Conservation (phyloP, 1,140 invertebrate species). For the Rhyzopertha dominica region DNA sequence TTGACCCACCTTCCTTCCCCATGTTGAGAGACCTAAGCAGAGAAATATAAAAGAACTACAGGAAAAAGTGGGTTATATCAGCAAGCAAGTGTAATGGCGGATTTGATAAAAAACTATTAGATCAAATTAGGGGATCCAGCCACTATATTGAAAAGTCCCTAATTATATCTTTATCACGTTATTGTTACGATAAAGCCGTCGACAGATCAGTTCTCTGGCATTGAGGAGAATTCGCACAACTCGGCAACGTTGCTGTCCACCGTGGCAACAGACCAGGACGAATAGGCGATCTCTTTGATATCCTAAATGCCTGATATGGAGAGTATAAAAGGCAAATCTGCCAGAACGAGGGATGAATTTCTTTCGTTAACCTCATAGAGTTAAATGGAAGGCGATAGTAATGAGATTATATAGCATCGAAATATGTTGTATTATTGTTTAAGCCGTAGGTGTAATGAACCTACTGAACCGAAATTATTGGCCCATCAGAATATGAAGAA, state of each 20-base stretch:
- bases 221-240: no score
- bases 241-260: no score
- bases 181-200: slow-evolving; percentile 27
- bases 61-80: no score
- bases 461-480: no score
- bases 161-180: slow-evolving; percentile 22
- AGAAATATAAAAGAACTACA: slow-evolving; percentile 4
- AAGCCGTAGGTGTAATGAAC: no score
- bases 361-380: no score
- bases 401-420: no score
- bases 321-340: slow-evolving; percentile 39
- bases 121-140: not conserved
- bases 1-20: slow-evolving; percentile 58
- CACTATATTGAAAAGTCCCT: not conserved
- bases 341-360: no score
- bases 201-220: no score
- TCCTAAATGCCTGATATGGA: slow-evolving; percentile 35
- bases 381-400: no score
- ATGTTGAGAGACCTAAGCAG: slow-evolving; percentile 55
- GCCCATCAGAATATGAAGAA: no score
- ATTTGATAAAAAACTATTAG: not conserved
- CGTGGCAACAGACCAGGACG: slow-evolving; percentile 28
- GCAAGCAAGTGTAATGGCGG: not conserved
- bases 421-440: no score
- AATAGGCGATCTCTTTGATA: slow-evolving; percentile 35